A percentile compares a stretch with the other conserved stretches of the same genome.
Evolutionary conservation across 30 jellyfish, hydroid and myxozoan species (phyloP).

Genomic region (Mastigias papua): DNA sequence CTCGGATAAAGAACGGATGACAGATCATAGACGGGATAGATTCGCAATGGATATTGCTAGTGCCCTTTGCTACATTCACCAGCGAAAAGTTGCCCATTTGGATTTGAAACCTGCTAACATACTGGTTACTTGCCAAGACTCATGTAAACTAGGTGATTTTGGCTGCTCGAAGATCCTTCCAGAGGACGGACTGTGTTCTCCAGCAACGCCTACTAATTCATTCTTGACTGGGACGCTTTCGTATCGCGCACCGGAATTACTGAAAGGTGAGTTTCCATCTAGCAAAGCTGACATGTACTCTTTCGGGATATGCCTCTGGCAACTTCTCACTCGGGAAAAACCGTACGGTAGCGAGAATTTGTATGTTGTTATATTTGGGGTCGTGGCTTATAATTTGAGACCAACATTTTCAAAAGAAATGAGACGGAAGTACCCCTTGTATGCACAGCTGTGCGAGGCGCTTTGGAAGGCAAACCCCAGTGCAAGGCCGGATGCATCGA

Average conservation of each 20-base stretch:
- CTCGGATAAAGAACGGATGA: constrained; percentile 81
- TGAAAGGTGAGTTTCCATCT: constrained; percentile 96
- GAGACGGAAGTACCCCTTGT: constrained; percentile 69
- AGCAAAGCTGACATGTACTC: constrained; percentile 98
- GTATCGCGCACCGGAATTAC: constrained; percentile 96
- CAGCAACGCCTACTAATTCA: constrained; percentile 99
- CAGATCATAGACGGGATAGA: constrained; percentile 75
- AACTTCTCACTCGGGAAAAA: constrained; percentile 90
- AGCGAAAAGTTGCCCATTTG: constrained; percentile 91
- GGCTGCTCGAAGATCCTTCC: constrained; percentile 97
- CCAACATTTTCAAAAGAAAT: constrained; percentile 82
- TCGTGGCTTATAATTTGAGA: constrained; percentile 93
- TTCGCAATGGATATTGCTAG: constrained; percentile 91
- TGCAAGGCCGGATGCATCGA: constrained; percentile 88
- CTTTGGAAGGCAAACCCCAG: constrained; percentile 95
- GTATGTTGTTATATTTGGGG: constrained; percentile 98
- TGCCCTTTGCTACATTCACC: constrained; percentile 92
- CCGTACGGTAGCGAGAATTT: constrained; percentile 97
- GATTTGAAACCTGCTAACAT: constrained; percentile 99
- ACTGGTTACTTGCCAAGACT: constrained; percentile 84
- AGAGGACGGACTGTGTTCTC: constrained; percentile 94
- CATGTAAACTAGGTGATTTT: constrained; percentile 98
- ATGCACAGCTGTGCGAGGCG: constrained; percentile 84
- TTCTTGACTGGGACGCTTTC: constrained; percentile 97
- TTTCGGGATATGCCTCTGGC: constrained; percentile 97